phyloP scores from a whole-genome alignment of 2,113 vertebrate genomes.

The Tragulus kanchil region DNA sequence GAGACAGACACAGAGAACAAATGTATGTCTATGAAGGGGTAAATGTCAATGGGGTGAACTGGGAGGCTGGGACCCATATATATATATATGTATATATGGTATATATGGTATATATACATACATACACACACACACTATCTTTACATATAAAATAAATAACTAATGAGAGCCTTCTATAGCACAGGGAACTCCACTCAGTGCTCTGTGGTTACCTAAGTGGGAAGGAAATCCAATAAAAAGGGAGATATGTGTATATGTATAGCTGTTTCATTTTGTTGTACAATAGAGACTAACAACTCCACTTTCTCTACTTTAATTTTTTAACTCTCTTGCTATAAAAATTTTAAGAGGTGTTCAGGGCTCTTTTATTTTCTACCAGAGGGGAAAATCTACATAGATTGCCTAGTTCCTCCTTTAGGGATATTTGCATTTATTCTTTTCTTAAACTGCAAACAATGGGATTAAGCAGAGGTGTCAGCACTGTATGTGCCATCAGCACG shows the following conservation, averaged over 20 bases:
- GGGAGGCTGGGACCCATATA: background rate
- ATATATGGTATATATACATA: too few relatives aligned
- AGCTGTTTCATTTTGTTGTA: background rate
- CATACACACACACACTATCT: too few relatives aligned
- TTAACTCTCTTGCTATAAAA: background rate
- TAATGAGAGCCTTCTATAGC: background rate
- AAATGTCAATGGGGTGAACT: background rate
- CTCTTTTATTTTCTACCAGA: conserved; percentile 14
- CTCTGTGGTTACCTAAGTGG: background rate
- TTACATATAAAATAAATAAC: background rate
- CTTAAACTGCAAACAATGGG: conserved; percentile 78
- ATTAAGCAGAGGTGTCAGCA: conserved; percentile 79
- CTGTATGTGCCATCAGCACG: conserved; percentile 68
- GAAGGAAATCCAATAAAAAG: background rate
- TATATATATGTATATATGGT: too few relatives aligned
- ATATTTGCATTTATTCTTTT: conserved; percentile 73
- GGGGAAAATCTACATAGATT: background rate
- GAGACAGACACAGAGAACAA: background rate
- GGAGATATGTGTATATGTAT: background rate
- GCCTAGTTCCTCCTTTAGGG: conserved; percentile 48
- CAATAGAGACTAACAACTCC: background rate
- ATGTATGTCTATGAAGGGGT: background rate
- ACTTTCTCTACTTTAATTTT: background rate
- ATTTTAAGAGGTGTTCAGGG: background rate
- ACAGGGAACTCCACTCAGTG: background rate